Conservation (phyloP, 2,797 vertebrate species). For the Forpus xanthops region DNA sequence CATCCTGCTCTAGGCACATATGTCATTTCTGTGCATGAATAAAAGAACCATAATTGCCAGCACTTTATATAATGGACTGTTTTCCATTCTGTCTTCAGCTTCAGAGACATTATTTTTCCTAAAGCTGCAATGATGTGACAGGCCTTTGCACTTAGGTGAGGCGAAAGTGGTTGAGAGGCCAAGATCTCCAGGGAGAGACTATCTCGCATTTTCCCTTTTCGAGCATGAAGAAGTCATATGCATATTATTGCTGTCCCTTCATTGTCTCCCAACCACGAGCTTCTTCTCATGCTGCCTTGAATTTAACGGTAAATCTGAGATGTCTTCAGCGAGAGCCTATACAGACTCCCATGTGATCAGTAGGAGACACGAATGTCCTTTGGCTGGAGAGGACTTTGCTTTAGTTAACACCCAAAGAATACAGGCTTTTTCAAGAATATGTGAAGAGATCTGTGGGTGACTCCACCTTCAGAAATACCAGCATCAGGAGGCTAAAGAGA, state of each 20-base stretch:
- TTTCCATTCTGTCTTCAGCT: neutral
- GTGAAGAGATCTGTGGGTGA: neutral
- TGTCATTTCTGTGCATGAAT: fast-evolving
- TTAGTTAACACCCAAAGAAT: neutral
- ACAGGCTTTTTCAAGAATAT: neutral
- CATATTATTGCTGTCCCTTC: neutral
- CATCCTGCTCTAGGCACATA: neutral
- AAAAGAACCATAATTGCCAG: neutral
- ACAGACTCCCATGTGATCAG: neutral
- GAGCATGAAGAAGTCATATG: neutral
- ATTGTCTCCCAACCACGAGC: neutral
- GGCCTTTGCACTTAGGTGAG: neutral
- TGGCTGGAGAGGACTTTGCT: neutral
- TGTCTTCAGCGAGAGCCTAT: neutral
- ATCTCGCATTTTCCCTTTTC: neutral
- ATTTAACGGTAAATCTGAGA: neutral
- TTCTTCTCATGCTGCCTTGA: neutral
- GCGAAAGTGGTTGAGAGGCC: neutral
- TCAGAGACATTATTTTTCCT: constrained; percentile 7
- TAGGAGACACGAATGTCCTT: neutral
- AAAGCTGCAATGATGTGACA: neutral
- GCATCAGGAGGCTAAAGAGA: neutral
- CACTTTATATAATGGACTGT: neutral
- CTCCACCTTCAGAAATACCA: neutral
- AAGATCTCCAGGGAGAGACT: neutral